Conservation (phyloP, 2,888 invertebrate species). For the Hirtodrosophila histrioides region DNA sequence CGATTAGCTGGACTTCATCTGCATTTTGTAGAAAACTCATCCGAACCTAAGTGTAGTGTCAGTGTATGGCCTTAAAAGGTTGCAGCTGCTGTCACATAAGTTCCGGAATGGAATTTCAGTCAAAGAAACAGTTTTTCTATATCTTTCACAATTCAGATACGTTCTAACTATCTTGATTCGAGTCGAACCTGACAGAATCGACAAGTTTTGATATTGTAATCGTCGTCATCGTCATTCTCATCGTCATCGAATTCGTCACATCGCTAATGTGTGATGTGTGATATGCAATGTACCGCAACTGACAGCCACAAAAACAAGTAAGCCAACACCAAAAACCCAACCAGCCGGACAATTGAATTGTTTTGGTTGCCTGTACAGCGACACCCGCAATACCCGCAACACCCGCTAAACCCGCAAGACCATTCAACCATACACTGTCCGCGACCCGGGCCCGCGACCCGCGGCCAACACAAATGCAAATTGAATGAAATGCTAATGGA, state of each 20-base stretch:
- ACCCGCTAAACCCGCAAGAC: conserved; percentile 54
- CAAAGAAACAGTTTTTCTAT: too few species aligned
- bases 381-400: conserved; percentile 15
- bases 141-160: too few species aligned
- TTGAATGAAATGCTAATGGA: conserved; percentile 73
- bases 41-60: too few species aligned
- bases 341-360: conserved; percentile 76
- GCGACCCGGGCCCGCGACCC: conserved; percentile 17
- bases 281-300: conserved; percentile 81
- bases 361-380: conserved; percentile 42
- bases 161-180: too few species aligned
- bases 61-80: too few species aligned
- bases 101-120: too few species aligned
- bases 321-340: conserved; percentile 60
- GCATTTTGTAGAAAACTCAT: conserved; percentile 5
- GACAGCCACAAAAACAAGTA: conserved; percentile 59
- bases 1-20: conserved; percentile 2
- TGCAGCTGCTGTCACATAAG: too few species aligned
- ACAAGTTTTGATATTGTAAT: conserved; percentile 7
- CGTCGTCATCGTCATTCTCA: conserved; percentile 40
- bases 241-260: conserved; percentile 56
- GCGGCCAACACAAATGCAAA: conserved; percentile 64
- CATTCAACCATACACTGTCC: conserved; percentile 63
- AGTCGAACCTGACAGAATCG: too few species aligned
- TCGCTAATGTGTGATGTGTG: conserved; percentile 82